Conservation (phyloP, 2,797 vertebrate species). For the Microhierax caerulescens region DNA sequence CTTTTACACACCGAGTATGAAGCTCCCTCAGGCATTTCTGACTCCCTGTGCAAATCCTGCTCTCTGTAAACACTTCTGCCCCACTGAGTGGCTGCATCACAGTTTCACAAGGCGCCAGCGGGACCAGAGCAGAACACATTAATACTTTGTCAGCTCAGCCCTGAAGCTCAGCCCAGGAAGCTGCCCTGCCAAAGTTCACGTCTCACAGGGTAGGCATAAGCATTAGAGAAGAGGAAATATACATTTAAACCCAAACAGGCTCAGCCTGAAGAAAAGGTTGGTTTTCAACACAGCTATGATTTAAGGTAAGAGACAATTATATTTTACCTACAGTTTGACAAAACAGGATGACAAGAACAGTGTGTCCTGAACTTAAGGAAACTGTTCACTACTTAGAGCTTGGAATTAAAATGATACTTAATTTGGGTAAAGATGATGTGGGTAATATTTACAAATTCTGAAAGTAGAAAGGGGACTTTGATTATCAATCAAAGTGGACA, state of each 20-base stretch:
- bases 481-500: not conserved
- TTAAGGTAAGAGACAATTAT: slow-evolving; percentile 50
- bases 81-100: not conserved
- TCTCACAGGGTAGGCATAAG: not conserved
- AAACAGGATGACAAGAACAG: not conserved
- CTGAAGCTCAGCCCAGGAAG: slow-evolving; percentile 40
- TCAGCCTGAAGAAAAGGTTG: not conserved
- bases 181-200: not conserved
- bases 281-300: not conserved
- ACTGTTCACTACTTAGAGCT: not conserved
- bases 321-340: not conserved
- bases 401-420: not conserved
- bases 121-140: not conserved
- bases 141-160: not conserved
- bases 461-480: not conserved
- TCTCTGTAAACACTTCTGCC: not conserved
- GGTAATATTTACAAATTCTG: not conserved
- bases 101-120: not conserved
- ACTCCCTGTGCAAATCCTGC: not conserved
- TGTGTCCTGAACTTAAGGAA: not conserved
- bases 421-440: not conserved
- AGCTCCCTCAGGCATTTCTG: not conserved
- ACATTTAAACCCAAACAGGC: not conserved
- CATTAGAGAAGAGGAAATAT: slow-evolving; percentile 52
- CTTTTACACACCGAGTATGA: not conserved